Base-by-base conservation (phyloP, 2,113 vertebrate genomes). In the Dicerorhinus sumatrensis region DNA sequence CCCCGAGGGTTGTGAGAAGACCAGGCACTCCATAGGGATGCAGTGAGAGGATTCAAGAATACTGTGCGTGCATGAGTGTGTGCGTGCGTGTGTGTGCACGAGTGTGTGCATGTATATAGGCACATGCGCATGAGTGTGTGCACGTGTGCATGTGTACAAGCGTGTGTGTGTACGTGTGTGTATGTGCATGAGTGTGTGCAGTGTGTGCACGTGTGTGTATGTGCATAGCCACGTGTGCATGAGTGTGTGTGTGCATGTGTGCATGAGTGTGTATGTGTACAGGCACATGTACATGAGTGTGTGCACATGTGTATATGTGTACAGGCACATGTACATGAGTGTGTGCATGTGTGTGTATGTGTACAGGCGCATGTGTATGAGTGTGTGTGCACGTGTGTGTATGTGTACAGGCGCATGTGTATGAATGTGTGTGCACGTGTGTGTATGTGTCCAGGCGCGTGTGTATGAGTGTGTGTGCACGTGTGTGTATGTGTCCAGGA, bases 231-330 rank as follows among this genome's bases (percentile, higher is more conserved):
- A 2, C 77, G 96, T 0, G 16, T 39, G 2, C 76, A 54, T 31
- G n/a, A 1, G 5, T 0, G 1, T 51, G 31, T 2, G 0, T 5
- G 1, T 27, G 7, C 33, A 42, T 63, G 27, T 56, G 54, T 36
- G 56, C 27, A 6, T 33, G 48, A 12, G 33, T 39, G 84, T 11
- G 23, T 4, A 27, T 0, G 1, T 29, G 6, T 4, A 39, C 5
- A 42, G 42, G 42, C 42, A 42, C 5, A 42, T 0, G 16, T 39
- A 4, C 76, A n/a, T 31, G n/a, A 1, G 5, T 0, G 1, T 51
- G 31, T 3, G 5, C 8, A 36, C 5, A 21, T 1, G 9, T 13
- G 3, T 2, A 12, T 2, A 0, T 5, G 1, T 36, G 10, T 21
- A 3, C 29, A 11, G 48, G 79, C 11, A 0, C 80, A 95, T 81